Conservation (phyloP, 35 echinoderm and acorn worm species). For the Holothuria glaberrima region DNA sequence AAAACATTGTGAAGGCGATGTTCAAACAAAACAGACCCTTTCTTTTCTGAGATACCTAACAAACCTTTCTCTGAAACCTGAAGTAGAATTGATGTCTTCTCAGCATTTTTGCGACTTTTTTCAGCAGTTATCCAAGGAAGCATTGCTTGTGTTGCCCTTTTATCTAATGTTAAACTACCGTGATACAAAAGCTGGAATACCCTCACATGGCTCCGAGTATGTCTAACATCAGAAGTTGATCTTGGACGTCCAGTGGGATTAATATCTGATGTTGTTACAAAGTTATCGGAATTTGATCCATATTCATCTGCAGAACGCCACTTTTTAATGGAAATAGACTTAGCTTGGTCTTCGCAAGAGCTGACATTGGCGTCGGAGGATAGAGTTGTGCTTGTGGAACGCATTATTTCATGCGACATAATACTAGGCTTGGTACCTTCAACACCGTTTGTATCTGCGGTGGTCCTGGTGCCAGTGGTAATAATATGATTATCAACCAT, state of each 20-base stretch:
- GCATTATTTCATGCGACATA: background rate
- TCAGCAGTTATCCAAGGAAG: slow-evolving; percentile 83
- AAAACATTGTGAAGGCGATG: slow-evolving; percentile 78
- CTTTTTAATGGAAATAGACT: background rate
- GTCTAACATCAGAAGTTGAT: slow-evolving; percentile 50
- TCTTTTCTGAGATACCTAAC: slow-evolving; percentile 77
- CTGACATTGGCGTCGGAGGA: background rate
- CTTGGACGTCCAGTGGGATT: slow-evolving; percentile 25
- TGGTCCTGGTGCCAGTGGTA: too few species aligned
- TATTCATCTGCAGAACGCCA: slow-evolving; percentile 44
- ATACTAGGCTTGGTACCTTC: background rate
- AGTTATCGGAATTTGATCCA: background rate
- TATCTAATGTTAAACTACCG: slow-evolving; percentile 71
- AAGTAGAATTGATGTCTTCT: slow-evolving; percentile 56
- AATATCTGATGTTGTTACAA: background rate
- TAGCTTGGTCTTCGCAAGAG: background rate
- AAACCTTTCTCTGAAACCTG: slow-evolving; percentile 81
- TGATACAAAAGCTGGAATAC: slow-evolving; percentile 65
- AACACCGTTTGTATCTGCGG: background rate
- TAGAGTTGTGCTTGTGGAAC: background rate
- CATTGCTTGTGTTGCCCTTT: slow-evolving; percentile 85
- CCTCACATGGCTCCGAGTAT: slow-evolving; percentile 10
- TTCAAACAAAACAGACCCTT: slow-evolving; percentile 80
- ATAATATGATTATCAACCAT: background rate
- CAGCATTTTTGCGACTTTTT: slow-evolving; percentile 50